phyloP scores from a whole-genome alignment of 1,140 invertebrate genomes.

The Drosophila repletoides region DNA sequence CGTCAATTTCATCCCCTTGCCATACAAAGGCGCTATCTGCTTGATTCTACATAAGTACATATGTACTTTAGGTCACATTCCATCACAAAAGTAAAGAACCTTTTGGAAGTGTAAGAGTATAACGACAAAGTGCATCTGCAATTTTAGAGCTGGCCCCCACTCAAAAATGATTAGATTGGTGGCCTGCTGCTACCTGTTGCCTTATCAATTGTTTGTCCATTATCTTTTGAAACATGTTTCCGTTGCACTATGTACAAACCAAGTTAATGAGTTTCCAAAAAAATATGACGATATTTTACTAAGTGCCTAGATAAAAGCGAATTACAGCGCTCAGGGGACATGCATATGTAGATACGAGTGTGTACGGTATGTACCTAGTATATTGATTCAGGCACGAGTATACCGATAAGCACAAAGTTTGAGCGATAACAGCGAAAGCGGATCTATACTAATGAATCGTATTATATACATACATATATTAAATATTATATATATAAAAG shows the following conservation, averaged over 20 bases:
- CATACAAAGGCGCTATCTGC: too few relatives aligned
- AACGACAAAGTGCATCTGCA: slow-evolving; percentile 14
- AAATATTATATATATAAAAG: neutral
- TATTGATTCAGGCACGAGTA: slow-evolving; percentile 28
- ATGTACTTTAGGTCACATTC: too few relatives aligned
- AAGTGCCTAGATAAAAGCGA: slow-evolving; percentile 18
- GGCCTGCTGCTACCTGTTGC: slow-evolving; percentile 19
- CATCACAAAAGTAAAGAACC: too few relatives aligned
- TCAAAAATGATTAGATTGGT: slow-evolving; percentile 8
- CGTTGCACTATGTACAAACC: slow-evolving; percentile 28
- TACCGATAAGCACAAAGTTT: slow-evolving; percentile 1
- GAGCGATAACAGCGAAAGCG: slow-evolving; percentile 23
- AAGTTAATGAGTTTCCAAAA: slow-evolving; percentile 29
- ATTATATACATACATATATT: neutral
- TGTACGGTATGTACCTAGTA: slow-evolving; percentile 1
- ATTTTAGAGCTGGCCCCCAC: slow-evolving; percentile 6
- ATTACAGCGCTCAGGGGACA: slow-evolving; percentile 7
- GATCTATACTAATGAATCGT: slow-evolving; percentile 20
- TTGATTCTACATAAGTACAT: too few relatives aligned
- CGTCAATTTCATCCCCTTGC: too few relatives aligned
- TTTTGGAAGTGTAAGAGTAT: neutral
- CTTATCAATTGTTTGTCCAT: slow-evolving; percentile 4
- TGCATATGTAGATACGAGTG: neutral
- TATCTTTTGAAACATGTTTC: slow-evolving; percentile 37
- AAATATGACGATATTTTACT: slow-evolving; percentile 3